Percentiles rank a stretch among this genome's conserved stretches.
phyloP scores from a whole-genome alignment of 2,797 vertebrate genomes.

The Apogon talboti region DNA sequence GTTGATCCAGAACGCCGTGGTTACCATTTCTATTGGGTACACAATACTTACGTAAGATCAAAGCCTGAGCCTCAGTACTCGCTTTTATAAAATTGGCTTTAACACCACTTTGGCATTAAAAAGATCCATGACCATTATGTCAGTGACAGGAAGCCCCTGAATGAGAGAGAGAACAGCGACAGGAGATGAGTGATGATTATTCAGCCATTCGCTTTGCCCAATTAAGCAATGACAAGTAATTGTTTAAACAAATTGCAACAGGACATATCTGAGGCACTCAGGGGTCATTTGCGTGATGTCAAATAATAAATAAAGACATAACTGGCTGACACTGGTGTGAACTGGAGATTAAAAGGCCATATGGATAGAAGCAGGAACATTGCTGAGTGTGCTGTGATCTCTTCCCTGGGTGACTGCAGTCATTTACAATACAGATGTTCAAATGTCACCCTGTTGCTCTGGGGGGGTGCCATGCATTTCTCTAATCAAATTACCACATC shows the following conservation, averaged over 20 bases:
- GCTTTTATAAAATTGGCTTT: constrained; percentile 59
- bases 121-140: constrained; percentile 47
- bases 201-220: constrained; percentile 59
- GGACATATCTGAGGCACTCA: constrained; percentile 65
- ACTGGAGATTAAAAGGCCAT: constrained; percentile 68
- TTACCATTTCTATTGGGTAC: not conserved
- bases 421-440: constrained; percentile 74
- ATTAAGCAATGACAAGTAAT: constrained; percentile 77
- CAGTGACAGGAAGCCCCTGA: constrained; percentile 29
- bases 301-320: constrained; percentile 75
- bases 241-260: constrained; percentile 74
- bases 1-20: not conserved
- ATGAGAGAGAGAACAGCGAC: constrained; percentile 30
- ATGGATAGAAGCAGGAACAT: constrained; percentile 61
- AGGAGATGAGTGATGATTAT: constrained; percentile 64
- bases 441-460: constrained; percentile 31
- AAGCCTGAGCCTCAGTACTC: constrained; percentile 34
- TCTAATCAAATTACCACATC: constrained; percentile 20
- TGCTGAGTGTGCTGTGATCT: constrained; percentile 52
- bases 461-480: constrained; percentile 22
- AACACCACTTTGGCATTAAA: constrained; percentile 42
- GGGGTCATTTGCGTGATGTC: constrained; percentile 67
- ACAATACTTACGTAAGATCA: constrained; percentile 13
- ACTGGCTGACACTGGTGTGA: constrained; percentile 63
- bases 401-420: constrained; percentile 41